phyloP scores from a whole-genome alignment of 2,797 vertebrate species.

The Platalea minor region DNA sequence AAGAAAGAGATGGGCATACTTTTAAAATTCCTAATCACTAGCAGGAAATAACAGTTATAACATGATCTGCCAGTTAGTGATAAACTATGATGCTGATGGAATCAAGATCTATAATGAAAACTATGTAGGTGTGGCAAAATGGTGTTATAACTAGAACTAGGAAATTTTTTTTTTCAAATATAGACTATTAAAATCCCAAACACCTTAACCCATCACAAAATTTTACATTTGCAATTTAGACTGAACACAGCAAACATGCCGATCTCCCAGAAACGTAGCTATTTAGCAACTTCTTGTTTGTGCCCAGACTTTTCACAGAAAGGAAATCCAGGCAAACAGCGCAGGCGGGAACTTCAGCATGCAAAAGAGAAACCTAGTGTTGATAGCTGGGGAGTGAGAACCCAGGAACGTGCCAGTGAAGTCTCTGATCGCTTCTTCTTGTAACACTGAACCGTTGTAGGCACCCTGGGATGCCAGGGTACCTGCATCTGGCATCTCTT shows the following conservation, averaged over 20 bases:
- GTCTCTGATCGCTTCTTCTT: neutral
- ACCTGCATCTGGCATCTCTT: neutral
- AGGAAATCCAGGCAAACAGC: neutral
- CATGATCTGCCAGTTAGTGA: neutral
- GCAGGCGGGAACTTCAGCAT: neutral
- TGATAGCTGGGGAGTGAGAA: neutral
- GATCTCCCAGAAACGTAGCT: neutral
- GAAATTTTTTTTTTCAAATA: neutral
- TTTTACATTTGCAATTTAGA: neutral
- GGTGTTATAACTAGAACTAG: neutral
- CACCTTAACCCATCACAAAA: neutral
- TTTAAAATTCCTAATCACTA: constrained; percentile 34
- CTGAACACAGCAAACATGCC: neutral
- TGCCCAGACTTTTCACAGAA: neutral
- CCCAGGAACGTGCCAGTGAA: neutral
- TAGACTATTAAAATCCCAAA: neutral
- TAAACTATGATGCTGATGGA: neutral
- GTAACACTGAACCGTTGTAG: neutral
- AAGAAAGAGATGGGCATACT: constrained; percentile 26
- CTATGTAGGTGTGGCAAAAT: neutral
- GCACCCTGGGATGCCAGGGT: neutral
- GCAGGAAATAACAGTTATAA: constrained; percentile 30
- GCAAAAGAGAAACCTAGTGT: neutral
- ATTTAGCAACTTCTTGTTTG: neutral
- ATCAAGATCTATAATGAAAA: neutral